Percentiles rank a stretch among this genome's conserved stretches.
These are phyloP conservation scores for Phocoena phocoena DNA, from an alignment of 2,113 vertebrate genomes.

Conservation along the genomic window DNA sequence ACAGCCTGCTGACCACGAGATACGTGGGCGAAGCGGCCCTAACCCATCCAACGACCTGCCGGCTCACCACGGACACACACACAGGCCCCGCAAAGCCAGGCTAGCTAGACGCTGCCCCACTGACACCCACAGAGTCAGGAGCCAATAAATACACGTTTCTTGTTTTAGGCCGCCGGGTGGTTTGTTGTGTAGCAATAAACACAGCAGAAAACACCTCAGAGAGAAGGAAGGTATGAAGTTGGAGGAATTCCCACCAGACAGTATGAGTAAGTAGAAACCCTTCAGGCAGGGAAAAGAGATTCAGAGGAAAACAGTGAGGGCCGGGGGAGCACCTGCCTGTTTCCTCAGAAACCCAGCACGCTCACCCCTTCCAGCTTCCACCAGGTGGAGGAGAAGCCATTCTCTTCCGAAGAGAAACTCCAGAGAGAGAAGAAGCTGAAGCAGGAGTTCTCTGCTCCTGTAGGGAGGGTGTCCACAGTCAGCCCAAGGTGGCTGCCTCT, in stretches of 20 bases:
- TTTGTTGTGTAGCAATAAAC: not conserved
- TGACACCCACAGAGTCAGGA: not conserved
- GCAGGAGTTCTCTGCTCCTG: not conserved
- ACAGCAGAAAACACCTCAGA: not conserved
- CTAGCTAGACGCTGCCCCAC: not conserved
- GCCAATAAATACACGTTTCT: not conserved
- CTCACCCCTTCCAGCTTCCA: not conserved
- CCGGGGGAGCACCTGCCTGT: not conserved
- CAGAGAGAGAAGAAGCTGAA: not conserved
- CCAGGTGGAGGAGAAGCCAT: not conserved
- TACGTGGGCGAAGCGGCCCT: not conserved
- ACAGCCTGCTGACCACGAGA: not conserved
- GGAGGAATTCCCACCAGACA: not conserved
- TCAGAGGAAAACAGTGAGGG: not conserved
- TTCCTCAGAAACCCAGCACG: not conserved
- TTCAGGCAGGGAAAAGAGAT: not conserved
- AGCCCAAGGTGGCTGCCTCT: not conserved
- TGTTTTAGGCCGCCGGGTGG: not conserved
- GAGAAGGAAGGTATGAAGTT: not conserved
- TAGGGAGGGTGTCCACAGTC: not conserved
- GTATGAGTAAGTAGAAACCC: not conserved
- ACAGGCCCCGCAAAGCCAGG: not conserved
- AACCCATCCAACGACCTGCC: not conserved
- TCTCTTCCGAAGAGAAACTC: not conserved
- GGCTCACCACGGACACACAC: not conserved